These are phyloP conservation scores for Drosophila ananassae DNA, from an alignment of 1,140 invertebrate species.

Conservation along the genomic window DNA sequence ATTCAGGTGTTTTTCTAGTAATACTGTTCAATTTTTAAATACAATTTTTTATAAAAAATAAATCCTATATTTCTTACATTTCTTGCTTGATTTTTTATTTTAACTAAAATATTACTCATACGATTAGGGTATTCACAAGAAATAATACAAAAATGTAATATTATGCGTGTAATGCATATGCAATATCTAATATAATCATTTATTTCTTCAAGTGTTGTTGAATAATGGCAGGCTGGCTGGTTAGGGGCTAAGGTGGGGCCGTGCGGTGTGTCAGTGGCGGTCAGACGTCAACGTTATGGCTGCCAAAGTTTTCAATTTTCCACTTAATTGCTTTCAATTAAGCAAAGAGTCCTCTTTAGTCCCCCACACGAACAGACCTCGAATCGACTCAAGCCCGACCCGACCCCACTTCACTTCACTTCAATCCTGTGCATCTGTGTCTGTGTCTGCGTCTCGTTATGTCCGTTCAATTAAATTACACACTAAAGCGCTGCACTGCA, in stretches of 20 bases:
- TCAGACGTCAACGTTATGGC: constrained; percentile 78
- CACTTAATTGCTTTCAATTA: constrained; percentile 83
- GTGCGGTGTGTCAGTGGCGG: constrained; percentile 48
- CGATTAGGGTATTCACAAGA: too few species aligned
- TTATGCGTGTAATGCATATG: too few species aligned
- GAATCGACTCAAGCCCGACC: constrained; percentile 14
- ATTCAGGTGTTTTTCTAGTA: too few species aligned
- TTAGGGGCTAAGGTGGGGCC: not conserved
- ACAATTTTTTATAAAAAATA: too few species aligned
- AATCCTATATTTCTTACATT: too few species aligned
- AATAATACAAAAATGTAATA: too few species aligned
- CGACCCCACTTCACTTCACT: constrained; percentile 17
- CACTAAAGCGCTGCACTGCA: constrained; percentile 63
- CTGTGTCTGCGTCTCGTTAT: constrained; percentile 61
- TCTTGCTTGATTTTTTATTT: too few species aligned
- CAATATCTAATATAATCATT: too few species aligned
- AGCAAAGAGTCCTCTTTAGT: constrained; percentile 82
- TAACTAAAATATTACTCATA: too few species aligned
- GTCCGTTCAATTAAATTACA: constrained; percentile 83
- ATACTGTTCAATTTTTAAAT: too few species aligned
- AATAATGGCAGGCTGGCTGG: constrained; percentile 13
- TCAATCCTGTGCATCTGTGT: constrained; percentile 9
- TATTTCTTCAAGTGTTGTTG: constrained; percentile 5
- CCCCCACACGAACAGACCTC: constrained; percentile 41
- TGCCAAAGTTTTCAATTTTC: constrained; percentile 83